Evolutionary conservation across 2,888 invertebrate genomes (phyloP).

Genomic region (Marronus borbonicus): DNA sequence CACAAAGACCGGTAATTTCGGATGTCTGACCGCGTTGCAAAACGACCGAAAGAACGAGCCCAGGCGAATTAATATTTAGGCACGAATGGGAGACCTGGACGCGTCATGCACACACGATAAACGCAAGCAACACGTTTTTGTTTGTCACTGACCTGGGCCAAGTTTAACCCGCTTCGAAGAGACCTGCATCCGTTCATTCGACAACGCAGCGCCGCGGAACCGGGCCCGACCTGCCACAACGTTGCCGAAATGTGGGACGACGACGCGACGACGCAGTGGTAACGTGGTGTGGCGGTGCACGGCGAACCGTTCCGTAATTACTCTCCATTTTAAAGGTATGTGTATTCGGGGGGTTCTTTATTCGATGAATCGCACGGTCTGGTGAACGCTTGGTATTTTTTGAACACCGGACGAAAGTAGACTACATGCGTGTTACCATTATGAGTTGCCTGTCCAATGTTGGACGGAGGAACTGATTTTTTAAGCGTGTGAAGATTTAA

Average conservation of each 20-base stretch:
- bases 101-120: slow-evolving; percentile 20
- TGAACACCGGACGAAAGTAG: background rate
- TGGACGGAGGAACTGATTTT: too few relatives aligned
- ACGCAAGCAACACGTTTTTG: slow-evolving; percentile 33
- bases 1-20: slow-evolving; percentile 32
- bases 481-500: too few relatives aligned
- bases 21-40: slow-evolving; percentile 4
- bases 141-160: slow-evolving; percentile 53
- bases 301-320: background rate
- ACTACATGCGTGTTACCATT: too few relatives aligned
- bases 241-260: slow-evolving; percentile 63
- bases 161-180: slow-evolving; percentile 33
- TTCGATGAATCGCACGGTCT: slow-evolving; percentile 3
- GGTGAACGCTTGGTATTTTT: background rate
- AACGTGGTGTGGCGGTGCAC: background rate
- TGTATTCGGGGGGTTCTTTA: background rate
- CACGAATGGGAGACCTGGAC: slow-evolving; percentile 15
- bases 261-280: too few relatives aligned
- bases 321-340: background rate
- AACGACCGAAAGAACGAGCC: slow-evolving; percentile 23
- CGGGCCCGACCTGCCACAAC: slow-evolving; percentile 65
- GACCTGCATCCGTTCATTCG: slow-evolving; percentile 24
- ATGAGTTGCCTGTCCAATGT: too few relatives aligned
- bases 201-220: background rate
- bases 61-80: too few relatives aligned